These are phyloP conservation scores for Xenopus laevis DNA, from an alignment of 2,113 vertebrate genomes.

Conservation along the genomic window DNA sequence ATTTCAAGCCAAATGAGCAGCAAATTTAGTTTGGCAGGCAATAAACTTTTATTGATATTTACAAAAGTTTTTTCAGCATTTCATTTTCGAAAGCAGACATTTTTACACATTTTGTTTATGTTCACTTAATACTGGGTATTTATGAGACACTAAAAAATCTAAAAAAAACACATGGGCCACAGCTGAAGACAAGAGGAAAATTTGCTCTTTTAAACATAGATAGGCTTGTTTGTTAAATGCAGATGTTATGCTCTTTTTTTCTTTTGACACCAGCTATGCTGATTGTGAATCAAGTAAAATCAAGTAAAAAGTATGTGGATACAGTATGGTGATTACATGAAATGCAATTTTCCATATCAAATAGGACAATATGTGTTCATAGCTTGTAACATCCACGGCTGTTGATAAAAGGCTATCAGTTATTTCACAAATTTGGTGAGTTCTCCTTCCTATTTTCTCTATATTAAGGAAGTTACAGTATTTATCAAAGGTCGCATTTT, in stretches of 20 bases:
- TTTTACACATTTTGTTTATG: constrained; percentile 36
- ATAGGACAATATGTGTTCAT: too few relatives aligned
- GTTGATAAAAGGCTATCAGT: too few relatives aligned
- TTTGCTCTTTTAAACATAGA: constrained; percentile 43
- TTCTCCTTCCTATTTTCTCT: too few relatives aligned
- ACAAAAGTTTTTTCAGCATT: constrained; percentile 27
- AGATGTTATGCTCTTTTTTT: constrained; percentile 47
- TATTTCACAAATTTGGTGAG: too few relatives aligned
- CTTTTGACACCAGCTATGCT: constrained; percentile 47
- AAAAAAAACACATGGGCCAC: too few relatives aligned
- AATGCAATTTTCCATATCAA: not conserved
- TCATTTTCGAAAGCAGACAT: constrained; percentile 32
- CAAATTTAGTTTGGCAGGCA: not conserved
- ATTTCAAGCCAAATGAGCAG: not conserved
- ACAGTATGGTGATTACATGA: not conserved
- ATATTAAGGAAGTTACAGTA: too few relatives aligned
- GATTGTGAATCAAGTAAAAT: constrained; percentile 34
- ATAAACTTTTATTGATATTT: not conserved
- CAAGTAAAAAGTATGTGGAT: constrained; percentile 25
- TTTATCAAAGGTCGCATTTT: too few relatives aligned
- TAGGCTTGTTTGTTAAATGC: constrained; percentile 54
- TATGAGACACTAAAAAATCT: not conserved
- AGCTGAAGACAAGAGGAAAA: constrained; percentile 50
- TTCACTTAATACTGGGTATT: constrained; percentile 40
- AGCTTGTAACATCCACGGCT: too few relatives aligned